Evolutionary conservation across 2,888 invertebrate genomes (phyloP).

Genomic region (Micoletzkya japonica): DNA sequence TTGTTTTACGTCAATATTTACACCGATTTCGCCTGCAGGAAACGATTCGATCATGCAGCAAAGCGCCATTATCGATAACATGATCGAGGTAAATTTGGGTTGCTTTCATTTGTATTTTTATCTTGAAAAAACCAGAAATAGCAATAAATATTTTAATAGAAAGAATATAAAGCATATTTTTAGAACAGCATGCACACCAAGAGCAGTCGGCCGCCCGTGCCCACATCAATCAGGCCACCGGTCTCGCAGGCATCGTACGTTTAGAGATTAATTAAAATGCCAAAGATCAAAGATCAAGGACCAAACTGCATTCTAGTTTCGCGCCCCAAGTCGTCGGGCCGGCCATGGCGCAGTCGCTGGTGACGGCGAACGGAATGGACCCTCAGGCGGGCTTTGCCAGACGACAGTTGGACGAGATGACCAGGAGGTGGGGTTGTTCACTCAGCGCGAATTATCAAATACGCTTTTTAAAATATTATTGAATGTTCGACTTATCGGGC

Average conservation of each 20-base stretch:
- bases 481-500: too few relatives aligned
- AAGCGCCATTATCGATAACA: conserved; percentile 21
- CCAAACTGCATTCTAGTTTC: conserved; percentile 28
- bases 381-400: conserved; percentile 32
- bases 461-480: background rate
- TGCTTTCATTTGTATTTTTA: too few relatives aligned
- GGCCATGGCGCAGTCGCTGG: conserved; percentile 39
- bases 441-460: background rate
- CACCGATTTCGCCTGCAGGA: conserved; percentile 9
- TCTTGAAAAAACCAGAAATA: too few relatives aligned
- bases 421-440: conserved; percentile 34
- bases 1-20: background rate
- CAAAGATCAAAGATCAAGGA: background rate
- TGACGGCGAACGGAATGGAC: conserved; percentile 2
- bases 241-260: background rate
- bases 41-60: conserved; percentile 25
- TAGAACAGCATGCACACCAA: conserved; percentile 23
- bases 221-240: too few relatives aligned
- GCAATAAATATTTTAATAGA: too few relatives aligned
- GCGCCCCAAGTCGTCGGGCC: conserved; percentile 45
- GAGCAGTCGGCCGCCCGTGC: conserved; percentile 25
- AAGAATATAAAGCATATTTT: too few relatives aligned
- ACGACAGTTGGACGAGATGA: conserved; percentile 47
- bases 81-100: too few relatives aligned
- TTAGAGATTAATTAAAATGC: background rate